A percentile compares a stretch with the other conserved stretches of the same genome.
Conservation (phyloP, 2,888 invertebrate genomes). For the Netelia melanura region DNA sequence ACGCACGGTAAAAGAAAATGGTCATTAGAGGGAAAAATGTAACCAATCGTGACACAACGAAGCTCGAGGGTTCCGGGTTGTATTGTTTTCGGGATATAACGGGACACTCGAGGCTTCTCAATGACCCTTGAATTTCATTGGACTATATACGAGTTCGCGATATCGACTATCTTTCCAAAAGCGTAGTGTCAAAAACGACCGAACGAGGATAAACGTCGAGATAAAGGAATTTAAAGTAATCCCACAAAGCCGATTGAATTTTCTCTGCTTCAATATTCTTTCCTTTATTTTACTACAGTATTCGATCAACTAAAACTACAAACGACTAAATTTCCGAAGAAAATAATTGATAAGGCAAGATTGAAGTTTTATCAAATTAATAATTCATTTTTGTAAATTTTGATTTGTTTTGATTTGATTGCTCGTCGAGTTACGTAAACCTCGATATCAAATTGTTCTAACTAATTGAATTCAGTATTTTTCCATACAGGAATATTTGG, state of each 20-base stretch:
- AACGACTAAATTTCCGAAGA: background rate
- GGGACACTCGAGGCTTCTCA: background rate
- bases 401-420: background rate
- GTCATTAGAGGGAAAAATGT: conserved; percentile 5
- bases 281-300: background rate
- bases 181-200: background rate
- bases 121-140: conserved; percentile 26
- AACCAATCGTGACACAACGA: conserved; percentile 25
- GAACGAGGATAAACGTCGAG: background rate
- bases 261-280: background rate
- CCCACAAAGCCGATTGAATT: background rate
- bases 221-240: background rate
- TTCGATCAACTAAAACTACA: background rate
- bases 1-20: conserved; percentile 9
- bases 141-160: conserved; percentile 3
- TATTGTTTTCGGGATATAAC: background rate
- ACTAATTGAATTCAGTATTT: background rate
- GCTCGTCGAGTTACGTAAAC: background rate
- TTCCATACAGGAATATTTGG: background rate
- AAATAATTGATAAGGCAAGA: background rate
- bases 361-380: no score
- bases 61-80: conserved; percentile 14
- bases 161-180: conserved; percentile 12
- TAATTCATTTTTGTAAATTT: background rate
- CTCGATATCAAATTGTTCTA: background rate